Base-by-base conservation (phyloP, 1,140 invertebrate species). In the Drosophila pseudoananassae region DNA sequence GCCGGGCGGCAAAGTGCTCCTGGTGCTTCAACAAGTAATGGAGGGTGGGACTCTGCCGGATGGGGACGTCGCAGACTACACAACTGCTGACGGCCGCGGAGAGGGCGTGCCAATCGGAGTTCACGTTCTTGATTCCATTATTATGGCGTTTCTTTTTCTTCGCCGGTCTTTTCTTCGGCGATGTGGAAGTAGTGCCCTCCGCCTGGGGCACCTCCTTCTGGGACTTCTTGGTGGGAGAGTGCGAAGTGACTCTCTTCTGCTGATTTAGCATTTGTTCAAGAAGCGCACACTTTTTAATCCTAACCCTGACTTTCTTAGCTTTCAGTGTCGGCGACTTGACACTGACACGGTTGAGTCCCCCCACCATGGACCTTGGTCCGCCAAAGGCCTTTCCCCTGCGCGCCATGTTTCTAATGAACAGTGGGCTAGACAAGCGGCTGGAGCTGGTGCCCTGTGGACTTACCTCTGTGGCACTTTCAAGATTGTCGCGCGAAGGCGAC, bases 11-110 rank as follows among this genome's bases (percentile, higher is more conserved):
- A 8, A 94, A 90, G 8, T 94, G 92, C 78, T 95, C 95, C 1
- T 92, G 91, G 88, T 96, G 95, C 17, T 63, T 70, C 0, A 91
- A 80, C 20, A 93, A 90, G 45, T 95, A 95, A 87, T 96, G 95
- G 90, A 3, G 93, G 93, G 38, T 90, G 92, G 47, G 33, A 8
- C 38, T 27, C 14, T 40, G 2, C 17, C 8, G 1, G 2, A 36
- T 49, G 0, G 0, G 1, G 6, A 5, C 94, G 0, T 89, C 52
- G 72, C 95, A 95, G 0, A 94, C 93, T 12, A 93, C 91, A 27
- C 93, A 92, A 12, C 6, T 31, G 0, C 1, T n/a, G 1, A 23
- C 1, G 0, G 49, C 78, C 14, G 5, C 12, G 0, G 83, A 87
- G 0, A 20, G 15, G 4, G 65, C 27, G 29, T 88, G 74, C 82